Conservation (phyloP, 1,140 invertebrate genomes). For the Calliopsis andreniformis region DNA sequence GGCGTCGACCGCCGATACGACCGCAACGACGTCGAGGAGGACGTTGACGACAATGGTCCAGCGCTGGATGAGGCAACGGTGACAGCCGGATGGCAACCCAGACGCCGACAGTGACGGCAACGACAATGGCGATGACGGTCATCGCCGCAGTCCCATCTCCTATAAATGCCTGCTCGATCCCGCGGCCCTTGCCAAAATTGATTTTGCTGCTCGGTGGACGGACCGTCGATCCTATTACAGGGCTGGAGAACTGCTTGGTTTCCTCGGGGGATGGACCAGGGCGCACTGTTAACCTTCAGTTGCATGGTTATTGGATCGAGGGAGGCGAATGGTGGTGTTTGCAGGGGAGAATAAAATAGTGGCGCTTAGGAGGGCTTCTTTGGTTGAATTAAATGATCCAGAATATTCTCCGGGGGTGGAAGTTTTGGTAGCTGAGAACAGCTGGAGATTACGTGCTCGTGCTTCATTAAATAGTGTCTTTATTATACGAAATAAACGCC, state of each 20-base stretch:
- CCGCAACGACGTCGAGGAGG: constrained; percentile 23
- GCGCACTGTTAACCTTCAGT: neutral
- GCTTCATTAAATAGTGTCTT: too few relatives aligned
- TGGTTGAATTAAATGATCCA: neutral
- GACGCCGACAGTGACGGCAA: constrained; percentile 51
- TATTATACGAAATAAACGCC: too few relatives aligned
- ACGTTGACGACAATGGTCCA: constrained; percentile 37
- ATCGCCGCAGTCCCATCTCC: constrained; percentile 38
- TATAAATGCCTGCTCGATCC: constrained; percentile 23
- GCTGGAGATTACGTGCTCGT: too few relatives aligned
- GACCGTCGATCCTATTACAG: constrained; percentile 31
- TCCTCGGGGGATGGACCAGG: neutral
- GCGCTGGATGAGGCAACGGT: constrained; percentile 50
- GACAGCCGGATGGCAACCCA: constrained; percentile 33
- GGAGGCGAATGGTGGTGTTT: neutral
- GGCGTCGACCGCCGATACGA: constrained; percentile 27
- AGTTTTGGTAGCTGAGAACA: too few relatives aligned
- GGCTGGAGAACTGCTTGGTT: constrained; percentile 16
- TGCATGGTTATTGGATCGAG: neutral
- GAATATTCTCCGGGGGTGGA: too few relatives aligned
- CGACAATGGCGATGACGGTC: constrained; percentile 55
- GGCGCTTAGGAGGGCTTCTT: neutral
- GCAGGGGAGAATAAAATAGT: neutral
- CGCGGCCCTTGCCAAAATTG: constrained; percentile 39
- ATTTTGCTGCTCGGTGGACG: constrained; percentile 31